phyloP scores from a whole-genome alignment of 2,113 vertebrate genomes.

The Silurus asotus region DNA sequence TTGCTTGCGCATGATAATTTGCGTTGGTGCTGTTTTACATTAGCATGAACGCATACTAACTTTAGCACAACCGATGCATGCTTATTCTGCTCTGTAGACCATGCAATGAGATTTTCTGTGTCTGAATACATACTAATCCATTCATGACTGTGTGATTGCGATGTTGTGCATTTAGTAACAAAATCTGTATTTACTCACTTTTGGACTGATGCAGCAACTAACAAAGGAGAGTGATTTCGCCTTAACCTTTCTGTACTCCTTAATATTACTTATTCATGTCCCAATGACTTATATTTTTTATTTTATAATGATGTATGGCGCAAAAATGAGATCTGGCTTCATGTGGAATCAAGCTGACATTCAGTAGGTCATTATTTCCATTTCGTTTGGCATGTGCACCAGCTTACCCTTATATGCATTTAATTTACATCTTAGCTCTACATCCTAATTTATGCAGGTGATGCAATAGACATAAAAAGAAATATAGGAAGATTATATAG shows the following conservation, averaged over 20 bases:
- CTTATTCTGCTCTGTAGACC: neutral
- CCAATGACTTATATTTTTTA: neutral
- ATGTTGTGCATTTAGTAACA: neutral
- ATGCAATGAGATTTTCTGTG: neutral
- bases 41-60: neutral
- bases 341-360: neutral
- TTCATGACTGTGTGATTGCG: neutral
- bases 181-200: neutral
- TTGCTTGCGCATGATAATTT: neutral
- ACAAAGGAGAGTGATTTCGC: neutral
- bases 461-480: neutral
- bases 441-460: neutral
- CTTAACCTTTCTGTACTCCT: neutral
- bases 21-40: neutral
- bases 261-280: neutral
- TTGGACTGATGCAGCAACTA: neutral
- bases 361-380: neutral
- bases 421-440: neutral
- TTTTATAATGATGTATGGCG: neutral
- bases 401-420: neutral
- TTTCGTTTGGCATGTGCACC: neutral
- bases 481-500: neutral
- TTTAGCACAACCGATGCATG: neutral
- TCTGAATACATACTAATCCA: conserved; percentile 18
- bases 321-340: neutral